Evolutionary conservation across 2,113 vertebrate species (phyloP).

Genomic region (Paracanthobrama guichenoti): DNA sequence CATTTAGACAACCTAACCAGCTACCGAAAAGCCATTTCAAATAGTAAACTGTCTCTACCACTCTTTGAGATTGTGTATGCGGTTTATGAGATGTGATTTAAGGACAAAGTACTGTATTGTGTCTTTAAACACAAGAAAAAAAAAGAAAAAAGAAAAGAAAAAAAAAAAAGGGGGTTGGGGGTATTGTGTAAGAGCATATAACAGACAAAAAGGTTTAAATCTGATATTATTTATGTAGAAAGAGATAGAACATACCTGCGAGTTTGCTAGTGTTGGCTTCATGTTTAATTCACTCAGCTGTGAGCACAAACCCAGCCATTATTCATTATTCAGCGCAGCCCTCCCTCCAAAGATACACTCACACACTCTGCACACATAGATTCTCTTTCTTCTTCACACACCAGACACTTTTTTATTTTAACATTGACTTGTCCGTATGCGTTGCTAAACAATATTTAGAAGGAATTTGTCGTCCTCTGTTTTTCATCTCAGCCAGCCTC

Average conservation of each 20-base stretch:
- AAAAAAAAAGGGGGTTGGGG: neutral
- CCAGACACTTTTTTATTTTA: neutral
- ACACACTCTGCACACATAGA: conserved; percentile 8
- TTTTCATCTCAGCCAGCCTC: neutral
- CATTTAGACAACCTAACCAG: conserved; percentile 5
- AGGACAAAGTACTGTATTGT: neutral
- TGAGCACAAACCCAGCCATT: conserved; percentile 75
- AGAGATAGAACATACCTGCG: conserved; percentile 67
- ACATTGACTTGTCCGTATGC: neutral
- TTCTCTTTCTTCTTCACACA: neutral
- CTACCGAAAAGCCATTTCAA: neutral
- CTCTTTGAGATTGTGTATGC: neutral
- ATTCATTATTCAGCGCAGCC: conserved; percentile 66
- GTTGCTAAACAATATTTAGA: neutral
- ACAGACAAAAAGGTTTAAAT: neutral
- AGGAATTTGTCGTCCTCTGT: neutral
- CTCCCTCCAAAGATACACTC: conserved; percentile 37
- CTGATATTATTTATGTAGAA: conserved; percentile 14
- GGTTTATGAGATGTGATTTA: neutral
- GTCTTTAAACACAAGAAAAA: too few species aligned
- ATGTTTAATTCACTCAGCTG: conserved; percentile 76
- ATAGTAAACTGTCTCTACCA: neutral
- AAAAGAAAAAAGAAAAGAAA: too few species aligned
- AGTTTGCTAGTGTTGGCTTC: conserved; percentile 75
- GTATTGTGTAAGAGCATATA: neutral